Conservation (phyloP, 2,113 vertebrate species). For the Pedionomus torquatus region DNA sequence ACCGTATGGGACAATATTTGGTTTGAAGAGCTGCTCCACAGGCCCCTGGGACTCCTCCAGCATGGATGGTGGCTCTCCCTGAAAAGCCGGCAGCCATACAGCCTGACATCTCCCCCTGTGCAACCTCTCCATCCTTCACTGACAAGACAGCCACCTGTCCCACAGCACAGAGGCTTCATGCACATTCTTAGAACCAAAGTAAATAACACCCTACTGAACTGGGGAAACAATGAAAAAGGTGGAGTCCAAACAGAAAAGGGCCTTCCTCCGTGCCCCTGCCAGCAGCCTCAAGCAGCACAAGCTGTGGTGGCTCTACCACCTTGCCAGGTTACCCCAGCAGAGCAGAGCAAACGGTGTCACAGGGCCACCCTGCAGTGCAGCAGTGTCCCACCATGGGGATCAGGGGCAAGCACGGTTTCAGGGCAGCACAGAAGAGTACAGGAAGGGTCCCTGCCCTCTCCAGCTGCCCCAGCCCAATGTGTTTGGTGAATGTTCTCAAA, state of each 20-base stretch:
- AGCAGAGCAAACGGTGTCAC: background rate
- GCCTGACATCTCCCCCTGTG: fast-evolving
- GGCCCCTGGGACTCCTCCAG: background rate
- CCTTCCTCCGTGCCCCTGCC: background rate
- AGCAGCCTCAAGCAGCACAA: background rate
- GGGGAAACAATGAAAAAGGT: background rate
- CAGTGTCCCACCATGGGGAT: fast-evolving
- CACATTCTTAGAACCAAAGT: background rate
- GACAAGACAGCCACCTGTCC: background rate
- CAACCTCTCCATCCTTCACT: background rate
- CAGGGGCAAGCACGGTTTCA: background rate
- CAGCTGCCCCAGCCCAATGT: background rate
- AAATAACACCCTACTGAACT: background rate
- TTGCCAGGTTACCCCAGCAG: background rate
- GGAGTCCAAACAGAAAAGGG: background rate
- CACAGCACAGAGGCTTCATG: background rate
- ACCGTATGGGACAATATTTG: background rate
- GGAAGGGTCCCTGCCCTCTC: background rate
- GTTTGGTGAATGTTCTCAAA: background rate
- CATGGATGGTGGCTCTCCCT: background rate
- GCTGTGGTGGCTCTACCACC: background rate
- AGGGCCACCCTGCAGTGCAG: fast-evolving
- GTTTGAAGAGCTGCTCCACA: background rate
- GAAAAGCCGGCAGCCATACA: background rate
- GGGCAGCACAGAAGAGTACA: background rate